phyloP scores from a whole-genome alignment of 2,113 vertebrate species.

The Chaetodon auriga region DNA sequence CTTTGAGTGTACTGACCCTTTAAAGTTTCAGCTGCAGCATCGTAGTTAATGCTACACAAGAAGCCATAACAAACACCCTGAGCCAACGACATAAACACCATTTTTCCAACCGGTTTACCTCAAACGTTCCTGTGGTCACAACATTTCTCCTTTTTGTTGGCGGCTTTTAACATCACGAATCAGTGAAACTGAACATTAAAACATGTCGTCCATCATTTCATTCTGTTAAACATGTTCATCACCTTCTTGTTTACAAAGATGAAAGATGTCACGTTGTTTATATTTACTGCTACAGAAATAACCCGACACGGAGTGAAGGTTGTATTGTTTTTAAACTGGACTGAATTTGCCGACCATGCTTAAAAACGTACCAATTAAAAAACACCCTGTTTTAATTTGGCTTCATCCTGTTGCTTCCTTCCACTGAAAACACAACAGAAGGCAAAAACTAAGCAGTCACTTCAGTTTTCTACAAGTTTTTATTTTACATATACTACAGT shows the following conservation, averaged over 20 bases:
- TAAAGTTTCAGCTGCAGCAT: background rate
- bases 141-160: slow-evolving; percentile 38
- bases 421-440: background rate
- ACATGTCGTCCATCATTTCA: background rate
- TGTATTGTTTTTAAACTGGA: slow-evolving; percentile 24
- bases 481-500: slow-evolving; percentile 85
- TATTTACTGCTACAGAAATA: slow-evolving; percentile 4
- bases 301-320: slow-evolving; percentile 9
- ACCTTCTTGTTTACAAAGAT: slow-evolving; percentile 40
- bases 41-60: background rate
- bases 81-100: slow-evolving; percentile 12
- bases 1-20: slow-evolving; percentile 45
- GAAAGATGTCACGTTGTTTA: slow-evolving; percentile 20
- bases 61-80: slow-evolving; percentile 44
- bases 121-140: slow-evolving; percentile 27
- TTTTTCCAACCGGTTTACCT: slow-evolving; percentile 43
- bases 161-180: background rate
- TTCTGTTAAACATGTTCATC: background rate
- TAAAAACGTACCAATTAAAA: slow-evolving; percentile 41
- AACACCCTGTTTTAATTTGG: slow-evolving; percentile 13
- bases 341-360: slow-evolving; percentile 32
- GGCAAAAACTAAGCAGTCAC: background rate
- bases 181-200: background rate
- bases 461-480: slow-evolving; percentile 80
- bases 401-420: background rate